Evolutionary conservation across 2,888 invertebrate species (phyloP).

Genomic region (Bembecia ichneumoniformis): DNA sequence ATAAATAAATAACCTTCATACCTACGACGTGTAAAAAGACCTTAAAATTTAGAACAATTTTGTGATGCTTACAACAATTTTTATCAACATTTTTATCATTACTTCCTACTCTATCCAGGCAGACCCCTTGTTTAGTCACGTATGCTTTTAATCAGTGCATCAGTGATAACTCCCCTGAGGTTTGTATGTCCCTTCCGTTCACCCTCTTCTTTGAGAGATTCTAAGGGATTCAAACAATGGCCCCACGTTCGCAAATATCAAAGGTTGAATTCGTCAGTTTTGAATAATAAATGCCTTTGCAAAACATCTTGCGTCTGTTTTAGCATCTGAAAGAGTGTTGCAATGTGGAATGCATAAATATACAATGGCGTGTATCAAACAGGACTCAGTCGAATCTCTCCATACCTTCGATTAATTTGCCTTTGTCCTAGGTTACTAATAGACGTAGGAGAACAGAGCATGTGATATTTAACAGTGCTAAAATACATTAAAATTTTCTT

Average conservation of each 20-base stretch:
- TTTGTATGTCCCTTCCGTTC: conserved; percentile 19
- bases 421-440: too few relatives aligned
- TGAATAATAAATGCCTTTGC: neutral
- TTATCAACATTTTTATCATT: conserved; percentile 12
- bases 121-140: conserved; percentile 42
- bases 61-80: neutral
- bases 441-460: too few relatives aligned
- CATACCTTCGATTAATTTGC: too few relatives aligned
- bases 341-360: too few relatives aligned
- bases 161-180: conserved; percentile 47
- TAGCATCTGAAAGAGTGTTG: too few relatives aligned
- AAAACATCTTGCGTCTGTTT: neutral
- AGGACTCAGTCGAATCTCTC: too few relatives aligned
- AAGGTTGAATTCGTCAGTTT: neutral
- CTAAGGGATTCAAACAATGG: conserved; percentile 22
- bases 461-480: too few relatives aligned
- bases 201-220: conserved; percentile 42
- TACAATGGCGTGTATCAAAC: too few relatives aligned
- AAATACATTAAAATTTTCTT: too few relatives aligned
- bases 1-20: too few relatives aligned
- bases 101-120: conserved; percentile 23
- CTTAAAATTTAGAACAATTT: too few relatives aligned
- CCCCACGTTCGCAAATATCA: neutral
- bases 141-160: conserved; percentile 67
- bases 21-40: too few relatives aligned